Base-by-base conservation (phyloP, 1,140 invertebrate genomes). In the Drosophila sproati region DNA sequence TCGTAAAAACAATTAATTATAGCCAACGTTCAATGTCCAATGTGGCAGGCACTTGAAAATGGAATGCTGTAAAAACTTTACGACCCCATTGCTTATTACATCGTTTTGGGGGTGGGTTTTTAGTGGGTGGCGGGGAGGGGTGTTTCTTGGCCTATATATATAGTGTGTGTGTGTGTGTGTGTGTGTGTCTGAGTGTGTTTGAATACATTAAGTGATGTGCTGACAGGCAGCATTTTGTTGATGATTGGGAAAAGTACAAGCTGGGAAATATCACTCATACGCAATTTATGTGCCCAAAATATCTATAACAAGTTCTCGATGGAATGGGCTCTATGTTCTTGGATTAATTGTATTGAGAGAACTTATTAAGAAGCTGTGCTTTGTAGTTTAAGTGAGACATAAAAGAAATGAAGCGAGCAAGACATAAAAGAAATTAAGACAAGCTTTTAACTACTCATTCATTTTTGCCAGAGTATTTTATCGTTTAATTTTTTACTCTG, bases 1-100 rank as follows among this genome's bases (percentile, higher is more conserved):
- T 77, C 83, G 67, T 87, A 71, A 88, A 88, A 62, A 60, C 39
- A 78, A 83, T 88, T 89, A 83, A 88, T 85, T 78, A 75, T 78
- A 71, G 57, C 69, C 28, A 29, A 20, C 20, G 20, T 20, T 20
- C 39, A 39, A 48, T 10, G 37, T 51, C 37, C 60, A 64, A 71
- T 51, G 61, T 48, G 48, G 35, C 32, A 51, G 47, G 34, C 68
- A 81, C 70, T 82, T 76, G 67, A 78, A 56, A 62, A 52, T 76
- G 78, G 48, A 73, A 52, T 66, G 82, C 60, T 73, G 74, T 86
- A 78, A 86, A 85, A 64, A 78, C 59, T 86, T 86, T 73, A 81
- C 70, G 75, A 71, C 41, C 68, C 63, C 57, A 52, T 54, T 77
- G 31, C 29, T 35, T 43, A 39, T 61, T 29, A 50, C 56, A 61